phyloP scores from a whole-genome alignment of 1,140 invertebrate genomes.

The Tribolium madens region DNA sequence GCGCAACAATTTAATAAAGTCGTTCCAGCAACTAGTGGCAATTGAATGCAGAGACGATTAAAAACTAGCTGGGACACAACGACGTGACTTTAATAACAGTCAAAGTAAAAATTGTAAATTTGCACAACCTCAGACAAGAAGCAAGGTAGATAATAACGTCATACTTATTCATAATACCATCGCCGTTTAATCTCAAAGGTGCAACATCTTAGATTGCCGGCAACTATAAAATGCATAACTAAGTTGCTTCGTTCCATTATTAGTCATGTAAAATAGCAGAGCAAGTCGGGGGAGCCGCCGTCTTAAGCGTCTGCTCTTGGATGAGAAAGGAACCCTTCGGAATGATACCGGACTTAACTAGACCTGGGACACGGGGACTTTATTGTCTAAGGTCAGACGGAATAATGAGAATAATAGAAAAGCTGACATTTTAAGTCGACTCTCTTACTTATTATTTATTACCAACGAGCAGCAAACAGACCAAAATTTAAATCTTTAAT shows the following conservation, averaged over 20 bases:
- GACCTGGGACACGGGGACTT: conserved; percentile 56
- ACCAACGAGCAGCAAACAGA: background rate
- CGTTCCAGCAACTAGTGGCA: conserved; percentile 45
- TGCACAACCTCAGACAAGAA: background rate
- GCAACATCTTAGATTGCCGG: conserved; percentile 55
- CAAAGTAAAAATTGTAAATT: conserved; percentile 18
- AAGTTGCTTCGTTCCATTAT: conserved; percentile 52
- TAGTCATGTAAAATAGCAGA: conserved; percentile 48
- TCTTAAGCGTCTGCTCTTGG: background rate
- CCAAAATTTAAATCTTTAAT: background rate
- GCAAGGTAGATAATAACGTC: conserved; percentile 44
- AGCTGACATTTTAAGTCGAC: background rate
- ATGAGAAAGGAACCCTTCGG: conserved; percentile 44
- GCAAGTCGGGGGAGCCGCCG: background rate
- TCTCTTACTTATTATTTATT: conserved; percentile 12
- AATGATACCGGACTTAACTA: conserved; percentile 57
- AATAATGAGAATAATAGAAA: conserved; percentile 49
- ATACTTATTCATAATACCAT: conserved; percentile 52
- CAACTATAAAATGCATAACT: conserved; percentile 61
- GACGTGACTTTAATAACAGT: conserved; percentile 46
- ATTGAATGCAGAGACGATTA: conserved; percentile 43
- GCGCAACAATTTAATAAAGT: conserved; percentile 38
- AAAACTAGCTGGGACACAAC: conserved; percentile 40
- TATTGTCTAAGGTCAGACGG: conserved; percentile 52
- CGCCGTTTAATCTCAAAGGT: conserved; percentile 50